Conservation (phyloP, 2,888 invertebrate genomes). For the Dynastes tityus region DNA sequence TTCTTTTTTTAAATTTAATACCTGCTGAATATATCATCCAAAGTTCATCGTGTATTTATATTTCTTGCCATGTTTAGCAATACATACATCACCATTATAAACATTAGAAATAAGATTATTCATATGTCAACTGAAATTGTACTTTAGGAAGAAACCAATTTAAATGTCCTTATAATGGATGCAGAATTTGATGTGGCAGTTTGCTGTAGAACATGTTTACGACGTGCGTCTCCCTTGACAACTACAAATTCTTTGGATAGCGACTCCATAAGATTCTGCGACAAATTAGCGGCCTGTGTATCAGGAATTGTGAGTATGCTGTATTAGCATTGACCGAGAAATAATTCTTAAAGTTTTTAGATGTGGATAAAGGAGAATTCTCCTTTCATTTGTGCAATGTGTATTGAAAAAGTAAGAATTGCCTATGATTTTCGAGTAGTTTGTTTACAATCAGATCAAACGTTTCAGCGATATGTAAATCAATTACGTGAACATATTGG, state of each 20-base stretch:
- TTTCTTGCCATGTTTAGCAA: too few relatives aligned
- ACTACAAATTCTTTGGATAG: conserved; percentile 64
- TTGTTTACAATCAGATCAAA: conserved; percentile 65
- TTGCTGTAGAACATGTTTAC: conserved; percentile 67
- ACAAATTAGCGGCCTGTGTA: conserved; percentile 66
- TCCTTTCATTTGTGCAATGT: conserved; percentile 65
- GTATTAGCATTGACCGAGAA: not conserved
- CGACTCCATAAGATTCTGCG: conserved; percentile 66
- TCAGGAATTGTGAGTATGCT: conserved; percentile 65
- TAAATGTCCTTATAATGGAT: conserved; percentile 60
- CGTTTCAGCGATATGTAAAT: conserved; percentile 62
- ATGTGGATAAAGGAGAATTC: conserved; percentile 65
- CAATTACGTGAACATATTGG: conserved; percentile 56
- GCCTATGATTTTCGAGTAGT: conserved; percentile 66
- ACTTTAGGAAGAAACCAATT: conserved; percentile 56
- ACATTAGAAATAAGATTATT: conserved; percentile 57
- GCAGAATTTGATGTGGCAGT: conserved; percentile 64
- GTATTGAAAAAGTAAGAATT: conserved; percentile 65
- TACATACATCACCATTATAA: conserved; percentile 52
- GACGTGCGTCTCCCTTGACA: conserved; percentile 65
- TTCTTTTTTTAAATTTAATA: too few relatives aligned
- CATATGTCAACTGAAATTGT: conserved; percentile 60
- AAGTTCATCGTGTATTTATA: too few relatives aligned
- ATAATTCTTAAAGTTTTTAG: conserved; percentile 56
- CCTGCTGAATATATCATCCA: too few relatives aligned